Base-by-base conservation (phyloP, 1,140 invertebrate species). In the Arion vulgaris region DNA sequence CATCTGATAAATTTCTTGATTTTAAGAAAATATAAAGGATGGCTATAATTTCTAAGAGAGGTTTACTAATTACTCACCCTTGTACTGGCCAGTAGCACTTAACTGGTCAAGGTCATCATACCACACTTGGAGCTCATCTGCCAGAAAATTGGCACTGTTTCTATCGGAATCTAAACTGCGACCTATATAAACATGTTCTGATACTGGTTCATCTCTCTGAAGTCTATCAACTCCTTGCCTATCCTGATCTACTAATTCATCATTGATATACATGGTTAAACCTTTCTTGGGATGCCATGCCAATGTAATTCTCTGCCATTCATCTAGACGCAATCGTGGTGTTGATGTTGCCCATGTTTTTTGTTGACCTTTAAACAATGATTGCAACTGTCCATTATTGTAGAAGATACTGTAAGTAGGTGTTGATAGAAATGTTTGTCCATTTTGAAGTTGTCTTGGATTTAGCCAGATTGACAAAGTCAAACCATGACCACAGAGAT, bases 121-220 rank as follows among this genome's bases (percentile, higher is more conserved):
- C 89, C 90, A 91, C 72, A 88, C 90, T 75, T 90, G 87, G 0
- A 92, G 57, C 66, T 92, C 91, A 84, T 92, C 91, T 34, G 91
- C 86, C 41, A 85, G 76, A 26, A 87, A 83, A 34, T 89, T 82
- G 7, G 87, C 85, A 0, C 85, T 84, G 5, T 45, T 23, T 9
- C 81, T 66, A 53, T 45, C 79, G 34, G 83, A 76, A 11, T 80
- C 81, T 38, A 86, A 62, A 23, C 75, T 68, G 34, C 87, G 83
- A 38, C 90, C 90, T 32, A 91, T 71, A 62, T 88, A 91, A 45
- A 90, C 78, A 66, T 83, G 87, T 1, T 78, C 83, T 9, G 83
- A 81, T n/a, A 51, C 71, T 7, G 88, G 87, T 34, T 86, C 75
- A 53, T 90, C 87, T 15, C 83, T 76, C 71, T 83, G 83, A 28